Base-by-base conservation (phyloP, 2,113 vertebrate genomes). In the Opisthocomus hoazin region DNA sequence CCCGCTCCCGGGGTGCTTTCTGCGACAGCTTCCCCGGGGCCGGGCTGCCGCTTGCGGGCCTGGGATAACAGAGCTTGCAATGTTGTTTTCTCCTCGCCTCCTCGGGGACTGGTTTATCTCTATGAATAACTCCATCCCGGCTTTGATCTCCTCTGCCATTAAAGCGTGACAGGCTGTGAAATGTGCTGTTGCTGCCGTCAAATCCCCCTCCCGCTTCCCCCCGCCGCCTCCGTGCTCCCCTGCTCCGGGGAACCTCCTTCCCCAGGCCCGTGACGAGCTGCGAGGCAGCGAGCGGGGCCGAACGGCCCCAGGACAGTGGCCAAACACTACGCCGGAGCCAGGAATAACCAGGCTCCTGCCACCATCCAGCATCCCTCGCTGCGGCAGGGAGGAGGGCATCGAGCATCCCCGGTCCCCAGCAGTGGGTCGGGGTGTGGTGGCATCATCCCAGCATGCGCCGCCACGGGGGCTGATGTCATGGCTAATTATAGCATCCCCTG, bases 141-240 rank as follows among this genome's bases (percentile, higher is more conserved):
- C 96, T 97, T 96, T 95, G 96, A 97, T 96, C 96, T 95, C 93
- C 92, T 94, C 87, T 95, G 94, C 94, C 88, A 90, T 95, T 96
- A 96, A 93, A 96, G 96, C 93, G 82, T 94, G 95, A 96, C 94
- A 93, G 95, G 96, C 94, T 97, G 95, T 89, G 95, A 96, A 97
- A 96, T 95, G 94, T 61, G 90, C 95, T 83, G 82, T 36, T 94
- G 95, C 93, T 91, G 91, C 95, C 82, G 61, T 96, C 96, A 96
- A 84, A 94, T 95, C 94, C 96, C 66, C 70, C 88, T 76, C 91
- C 81, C 5, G 19, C 68, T 69, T 10, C 10, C 63, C 53, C 19
- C 24, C 53, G 6, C 89, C 39, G 48, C 93, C 93, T 86, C 94
- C 51, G 32, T 57, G 83, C 89, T 94, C 94, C 96, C 89, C 93